Evolutionary conservation across 2,888 invertebrate genomes (phyloP).

Genomic region (Oxytorus armatus): DNA sequence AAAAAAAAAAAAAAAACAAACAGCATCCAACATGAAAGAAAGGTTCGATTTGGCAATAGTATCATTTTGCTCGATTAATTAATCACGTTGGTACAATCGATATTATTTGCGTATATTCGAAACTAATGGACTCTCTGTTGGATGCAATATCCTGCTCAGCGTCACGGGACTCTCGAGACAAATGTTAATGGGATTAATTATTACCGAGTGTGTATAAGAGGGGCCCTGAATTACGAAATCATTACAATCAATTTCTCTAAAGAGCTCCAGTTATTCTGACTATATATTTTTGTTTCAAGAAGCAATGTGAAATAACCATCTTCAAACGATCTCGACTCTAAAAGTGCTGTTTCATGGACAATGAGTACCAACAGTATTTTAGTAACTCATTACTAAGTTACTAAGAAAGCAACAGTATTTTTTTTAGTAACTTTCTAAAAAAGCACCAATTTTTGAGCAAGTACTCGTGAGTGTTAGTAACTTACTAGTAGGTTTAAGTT

Average conservation of each 20-base stretch:
- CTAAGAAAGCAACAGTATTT: too few species aligned
- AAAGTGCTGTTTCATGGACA: too few species aligned
- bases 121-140: conserved; percentile 32
- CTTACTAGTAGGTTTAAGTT: too few species aligned
- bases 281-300: conserved; percentile 30
- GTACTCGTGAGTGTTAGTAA: too few species aligned
- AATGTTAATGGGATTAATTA: conserved; percentile 38
- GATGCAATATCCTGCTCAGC: conserved; percentile 53
- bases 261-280: background rate
- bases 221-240: conserved; percentile 35
- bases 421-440: too few species aligned
- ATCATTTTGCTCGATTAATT: conserved; percentile 37
- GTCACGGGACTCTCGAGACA: conserved; percentile 7
- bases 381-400: too few species aligned
- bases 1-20: background rate
- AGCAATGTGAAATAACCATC: too few species aligned
- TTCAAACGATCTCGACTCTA: too few species aligned
- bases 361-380: too few species aligned
- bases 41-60: conserved; percentile 13
- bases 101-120: conserved; percentile 3
- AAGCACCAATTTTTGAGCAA: too few species aligned
- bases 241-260: conserved; percentile 7
- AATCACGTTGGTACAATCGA: conserved; percentile 8
- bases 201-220: background rate
- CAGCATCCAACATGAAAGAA: conserved; percentile 2